Evolutionary conservation across 2,113 vertebrate genomes (phyloP).

Genomic region (Podocnemis expansa): DNA sequence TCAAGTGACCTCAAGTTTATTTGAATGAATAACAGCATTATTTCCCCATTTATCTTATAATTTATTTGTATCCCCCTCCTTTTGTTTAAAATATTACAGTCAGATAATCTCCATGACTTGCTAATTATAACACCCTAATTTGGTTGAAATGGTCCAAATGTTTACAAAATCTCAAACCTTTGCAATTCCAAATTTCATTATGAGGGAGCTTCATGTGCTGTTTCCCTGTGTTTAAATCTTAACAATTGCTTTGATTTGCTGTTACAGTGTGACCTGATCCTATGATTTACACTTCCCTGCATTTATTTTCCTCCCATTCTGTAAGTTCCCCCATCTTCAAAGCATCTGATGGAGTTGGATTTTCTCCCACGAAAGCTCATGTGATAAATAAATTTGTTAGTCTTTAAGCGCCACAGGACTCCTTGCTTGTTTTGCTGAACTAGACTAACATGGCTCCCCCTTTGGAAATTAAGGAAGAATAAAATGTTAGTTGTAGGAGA

Average conservation of each 20-base stretch:
- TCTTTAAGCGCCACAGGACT: too few relatives aligned
- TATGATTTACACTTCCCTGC: too few relatives aligned
- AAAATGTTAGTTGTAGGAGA: slow-evolving; percentile 30
- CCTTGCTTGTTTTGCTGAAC: too few relatives aligned
- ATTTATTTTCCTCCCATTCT: too few relatives aligned
- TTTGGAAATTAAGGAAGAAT: slow-evolving; percentile 56
- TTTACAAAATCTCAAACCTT: slow-evolving; percentile 38
- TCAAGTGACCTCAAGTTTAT: background rate
- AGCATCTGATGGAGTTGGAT: too few relatives aligned
- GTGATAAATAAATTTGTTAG: too few relatives aligned
- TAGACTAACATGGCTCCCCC: too few relatives aligned
- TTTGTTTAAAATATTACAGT: slow-evolving; percentile 40
- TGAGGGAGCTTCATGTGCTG: slow-evolving; percentile 49
- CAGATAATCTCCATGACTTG: slow-evolving; percentile 51
- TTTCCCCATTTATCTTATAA: slow-evolving; percentile 28
- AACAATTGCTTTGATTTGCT: too few relatives aligned
- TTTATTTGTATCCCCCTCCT: slow-evolving; percentile 59
- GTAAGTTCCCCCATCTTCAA: too few relatives aligned
- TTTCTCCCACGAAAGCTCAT: too few relatives aligned
- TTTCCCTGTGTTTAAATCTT: too few relatives aligned
- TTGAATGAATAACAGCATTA: background rate
- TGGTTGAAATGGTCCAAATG: slow-evolving; percentile 46
- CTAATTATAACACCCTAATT: slow-evolving; percentile 64
- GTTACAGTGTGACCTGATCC: too few relatives aligned
- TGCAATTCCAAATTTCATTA: slow-evolving; percentile 53